These are phyloP conservation scores for Sinonovacula constricta DNA, from an alignment of 1,140 invertebrate genomes.

Conservation along the genomic window DNA sequence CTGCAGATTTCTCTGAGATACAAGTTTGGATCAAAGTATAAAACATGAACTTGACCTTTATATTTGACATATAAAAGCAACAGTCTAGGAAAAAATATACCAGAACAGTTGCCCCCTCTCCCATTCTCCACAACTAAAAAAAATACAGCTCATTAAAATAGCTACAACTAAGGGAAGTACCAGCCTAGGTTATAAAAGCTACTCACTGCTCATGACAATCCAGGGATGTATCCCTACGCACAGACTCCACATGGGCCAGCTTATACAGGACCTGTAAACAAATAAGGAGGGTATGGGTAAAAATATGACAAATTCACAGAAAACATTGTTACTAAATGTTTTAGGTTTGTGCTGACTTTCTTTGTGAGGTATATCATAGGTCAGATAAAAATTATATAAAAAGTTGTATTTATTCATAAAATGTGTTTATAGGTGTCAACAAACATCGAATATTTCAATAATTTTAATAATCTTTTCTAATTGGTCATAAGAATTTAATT, in stretches of 20 bases:
- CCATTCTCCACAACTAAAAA: too few species aligned
- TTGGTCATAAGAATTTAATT: too few species aligned
- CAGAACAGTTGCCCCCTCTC: too few species aligned
- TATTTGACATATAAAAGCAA: too few species aligned
- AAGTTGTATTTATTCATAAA: not conserved
- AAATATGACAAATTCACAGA: not conserved
- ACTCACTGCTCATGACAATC: constrained; percentile 49
- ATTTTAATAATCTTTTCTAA: too few species aligned
- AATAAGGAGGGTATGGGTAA: too few species aligned
- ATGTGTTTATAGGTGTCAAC: not conserved
- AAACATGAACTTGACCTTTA: too few species aligned
- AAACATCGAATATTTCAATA: not conserved
- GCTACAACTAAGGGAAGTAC: too few species aligned
- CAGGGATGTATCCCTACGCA: constrained; percentile 29
- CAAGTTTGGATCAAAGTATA: too few species aligned
- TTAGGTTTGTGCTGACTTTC: not conserved
- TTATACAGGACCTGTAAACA: constrained; percentile 49
- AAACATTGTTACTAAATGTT: not conserved
- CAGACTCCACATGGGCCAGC: constrained; percentile 28
- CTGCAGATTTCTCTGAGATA: too few species aligned
- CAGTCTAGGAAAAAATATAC: too few species aligned
- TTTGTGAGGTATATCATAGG: not conserved
- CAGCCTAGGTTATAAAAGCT: not conserved
- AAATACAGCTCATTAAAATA: too few species aligned
- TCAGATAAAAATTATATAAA: not conserved